Percentiles rank a stretch among this genome's conserved stretches.
Conservation (phyloP, 2,113 vertebrate genomes). For the Capra hircus region DNA sequence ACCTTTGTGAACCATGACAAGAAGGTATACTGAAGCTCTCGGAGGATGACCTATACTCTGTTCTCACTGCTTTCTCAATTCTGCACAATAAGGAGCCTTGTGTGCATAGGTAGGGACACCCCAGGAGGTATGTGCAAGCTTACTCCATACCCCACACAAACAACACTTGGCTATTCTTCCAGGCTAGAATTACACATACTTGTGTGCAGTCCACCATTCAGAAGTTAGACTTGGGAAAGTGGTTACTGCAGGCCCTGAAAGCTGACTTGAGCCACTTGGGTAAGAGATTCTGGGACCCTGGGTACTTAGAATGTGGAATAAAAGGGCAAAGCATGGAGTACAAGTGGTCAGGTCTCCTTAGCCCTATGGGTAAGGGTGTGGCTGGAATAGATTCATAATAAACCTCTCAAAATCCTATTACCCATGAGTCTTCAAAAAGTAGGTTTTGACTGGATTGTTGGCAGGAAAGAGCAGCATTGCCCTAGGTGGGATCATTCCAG, state of each 20-base stretch:
- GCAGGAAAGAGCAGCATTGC: neutral
- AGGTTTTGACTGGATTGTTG: neutral
- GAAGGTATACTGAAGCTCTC: neutral
- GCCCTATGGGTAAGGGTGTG: rapidly evolving
- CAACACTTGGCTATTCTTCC: neutral
- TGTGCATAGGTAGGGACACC: rapidly evolving
- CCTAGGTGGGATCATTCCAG: neutral
- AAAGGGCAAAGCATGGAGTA: neutral
- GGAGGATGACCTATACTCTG: rapidly evolving
- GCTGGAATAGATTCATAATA: neutral
- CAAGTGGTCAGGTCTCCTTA: neutral
- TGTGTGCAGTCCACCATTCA: neutral
- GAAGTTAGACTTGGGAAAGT: neutral
- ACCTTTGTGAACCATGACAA: neutral
- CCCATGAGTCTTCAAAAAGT: neutral
- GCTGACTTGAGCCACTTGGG: neutral
- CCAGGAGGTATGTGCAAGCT: rapidly evolving
- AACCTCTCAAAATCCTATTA: neutral
- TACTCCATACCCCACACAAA: neutral
- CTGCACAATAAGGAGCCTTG: neutral
- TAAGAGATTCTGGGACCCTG: neutral
- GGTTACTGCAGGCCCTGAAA: neutral
- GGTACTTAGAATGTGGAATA: neutral
- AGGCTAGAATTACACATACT: neutral
- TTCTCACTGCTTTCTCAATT: neutral